Conservation (phyloP, 2,113 vertebrate species). For the Ptilorrhoa leucosticta region DNA sequence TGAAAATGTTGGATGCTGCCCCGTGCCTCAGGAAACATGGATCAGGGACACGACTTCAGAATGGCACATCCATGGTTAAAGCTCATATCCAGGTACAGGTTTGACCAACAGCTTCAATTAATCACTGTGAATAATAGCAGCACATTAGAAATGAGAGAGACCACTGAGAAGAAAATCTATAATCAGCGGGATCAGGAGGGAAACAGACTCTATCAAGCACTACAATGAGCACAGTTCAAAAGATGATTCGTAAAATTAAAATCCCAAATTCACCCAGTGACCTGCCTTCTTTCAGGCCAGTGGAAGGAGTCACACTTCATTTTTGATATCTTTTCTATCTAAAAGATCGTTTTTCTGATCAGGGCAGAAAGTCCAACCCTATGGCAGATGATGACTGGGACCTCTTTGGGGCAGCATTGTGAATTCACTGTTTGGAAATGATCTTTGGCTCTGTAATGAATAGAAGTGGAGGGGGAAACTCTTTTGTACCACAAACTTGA, state of each 20-base stretch:
- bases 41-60: neutral
- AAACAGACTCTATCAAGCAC: conserved; percentile 33
- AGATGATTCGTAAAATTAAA: conserved; percentile 33
- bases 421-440: neutral
- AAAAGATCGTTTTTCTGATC: neutral
- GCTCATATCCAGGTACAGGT: neutral
- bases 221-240: conserved; percentile 8
- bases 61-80: neutral
- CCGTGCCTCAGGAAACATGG: neutral
- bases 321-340: neutral
- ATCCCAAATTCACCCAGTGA: conserved; percentile 18
- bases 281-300: neutral
- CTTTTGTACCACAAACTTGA: neutral
- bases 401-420: neutral
- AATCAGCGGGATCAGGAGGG: conserved; percentile 36
- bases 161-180: conserved; percentile 10
- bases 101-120: conserved; percentile 37
- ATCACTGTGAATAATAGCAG: conserved; percentile 6
- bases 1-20: neutral
- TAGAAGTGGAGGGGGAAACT: neutral
- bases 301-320: neutral
- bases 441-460: neutral
- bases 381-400: neutral
- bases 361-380: neutral
- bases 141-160: conserved; percentile 17